Conservation (phyloP, 1,140 invertebrate genomes). For the Eriosoma lanigerum region DNA sequence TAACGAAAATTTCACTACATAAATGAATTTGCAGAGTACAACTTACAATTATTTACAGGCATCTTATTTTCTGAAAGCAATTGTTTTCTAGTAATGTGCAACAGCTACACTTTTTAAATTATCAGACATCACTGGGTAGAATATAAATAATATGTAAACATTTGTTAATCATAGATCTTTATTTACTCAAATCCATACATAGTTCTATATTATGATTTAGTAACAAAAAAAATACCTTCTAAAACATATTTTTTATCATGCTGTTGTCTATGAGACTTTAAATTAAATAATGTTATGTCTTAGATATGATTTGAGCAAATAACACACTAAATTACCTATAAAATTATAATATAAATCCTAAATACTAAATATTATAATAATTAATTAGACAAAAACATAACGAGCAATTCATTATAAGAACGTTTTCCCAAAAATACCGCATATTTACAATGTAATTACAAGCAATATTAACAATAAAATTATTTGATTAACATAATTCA, state of each 20-base stretch:
- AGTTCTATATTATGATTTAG: not conserved
- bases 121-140: slow-evolving; percentile 1
- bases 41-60: slow-evolving; percentile 23
- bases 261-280: not conserved
- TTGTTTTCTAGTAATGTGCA: slow-evolving; percentile 3
- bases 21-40: slow-evolving; percentile 17
- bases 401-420: slow-evolving; percentile 2
- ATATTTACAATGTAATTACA: not conserved
- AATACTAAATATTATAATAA: not conserved
- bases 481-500: not conserved
- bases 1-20: slow-evolving; percentile 8
- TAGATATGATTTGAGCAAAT: not conserved
- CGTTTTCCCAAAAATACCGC: slow-evolving; percentile 27
- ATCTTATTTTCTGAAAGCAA: slow-evolving; percentile 22
- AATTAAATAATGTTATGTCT: too few relatives aligned
- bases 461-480: not conserved
- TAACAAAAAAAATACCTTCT: not conserved
- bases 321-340: not conserved
- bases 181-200: not conserved
- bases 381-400: slow-evolving; percentile 9
- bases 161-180: not conserved
- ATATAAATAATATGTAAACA: slow-evolving; percentile 18
- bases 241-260: not conserved
- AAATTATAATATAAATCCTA: not conserved
- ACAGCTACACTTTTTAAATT: not conserved